These are phyloP conservation scores for Netelia melanura DNA, from an alignment of 2,888 invertebrate genomes.

Conservation along the genomic window DNA sequence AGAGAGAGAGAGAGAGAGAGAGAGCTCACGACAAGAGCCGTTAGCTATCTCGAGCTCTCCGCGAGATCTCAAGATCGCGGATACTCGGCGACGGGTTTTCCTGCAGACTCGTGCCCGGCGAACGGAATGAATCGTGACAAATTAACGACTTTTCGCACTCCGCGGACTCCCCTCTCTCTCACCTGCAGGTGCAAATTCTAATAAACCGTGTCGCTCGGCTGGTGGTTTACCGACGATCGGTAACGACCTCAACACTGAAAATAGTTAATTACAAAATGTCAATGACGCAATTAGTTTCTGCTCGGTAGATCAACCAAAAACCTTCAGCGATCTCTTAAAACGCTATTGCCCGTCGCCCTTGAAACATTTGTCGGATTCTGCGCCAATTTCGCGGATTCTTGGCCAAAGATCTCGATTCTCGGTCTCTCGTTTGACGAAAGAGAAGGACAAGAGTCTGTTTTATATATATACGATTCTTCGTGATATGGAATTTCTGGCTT, in stretches of 20 bases:
- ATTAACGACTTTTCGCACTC: constrained; percentile 57
- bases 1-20: constrained; percentile 47
- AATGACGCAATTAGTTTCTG: too few relatives aligned
- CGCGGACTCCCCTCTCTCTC: constrained; percentile 36
- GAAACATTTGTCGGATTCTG: background rate
- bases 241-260: background rate
- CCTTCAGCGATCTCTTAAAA: too few relatives aligned
- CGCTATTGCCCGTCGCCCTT: too few relatives aligned
- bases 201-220: background rate
- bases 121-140: constrained; percentile 62
- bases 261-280: background rate
- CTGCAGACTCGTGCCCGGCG: constrained; percentile 55
- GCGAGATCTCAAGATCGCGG: constrained; percentile 62
- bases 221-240: background rate
- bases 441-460: background rate
- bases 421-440: background rate
- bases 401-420: background rate
- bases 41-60: constrained; percentile 51
- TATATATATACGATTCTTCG: constrained; percentile 39
- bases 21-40: constrained; percentile 45
- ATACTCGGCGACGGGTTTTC: constrained; percentile 54
- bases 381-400: background rate
- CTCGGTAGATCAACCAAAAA: too few relatives aligned
- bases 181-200: background rate
- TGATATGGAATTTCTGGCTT: constrained; percentile 70